Evolutionary conservation across 2,888 invertebrate genomes (phyloP), one percentile per base, ranked within the genome.

Genomic region (Drosophila kanekoi): DNA sequence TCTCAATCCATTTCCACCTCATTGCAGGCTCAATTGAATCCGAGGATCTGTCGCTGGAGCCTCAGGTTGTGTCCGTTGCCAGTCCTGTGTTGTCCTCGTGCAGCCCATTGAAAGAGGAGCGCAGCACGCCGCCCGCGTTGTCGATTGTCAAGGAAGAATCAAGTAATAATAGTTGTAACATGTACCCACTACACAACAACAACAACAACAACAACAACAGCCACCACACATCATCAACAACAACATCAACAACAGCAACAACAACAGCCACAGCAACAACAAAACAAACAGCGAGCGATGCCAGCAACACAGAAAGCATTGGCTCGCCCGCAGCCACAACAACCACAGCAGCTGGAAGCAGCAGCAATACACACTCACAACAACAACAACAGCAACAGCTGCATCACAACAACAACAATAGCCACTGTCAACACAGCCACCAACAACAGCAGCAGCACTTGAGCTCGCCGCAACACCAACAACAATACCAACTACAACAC

Each of bases 11-110:
- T 43, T 78, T 18, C 37, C 9, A 47, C 13, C 18, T 38, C 43
- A 23, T 79, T 94, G 38, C 94, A 96, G 96, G 96, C 93, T 95
- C 96, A 85, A 93, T 96, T 92, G 95, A 96, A 90, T 95, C 96
- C 87, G 96, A 96, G 92, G 96, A 96, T 91, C 92, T 96, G 67
- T 96, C 96, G 37, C 93, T 96, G 90, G 95, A 95, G 89, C 94
- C 92, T 72, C 93, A 91, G 91, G 92, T 90, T 86, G 84, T 90
- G 47, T 88, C 92, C 56, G 89, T 90, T 53, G 83, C 89, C 62
- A 94, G 91, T 91, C 94, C 92, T 77, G 93, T 77, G 89, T 72
- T 92, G 79, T 88, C 93, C 80, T 87, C 92, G 83, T 94, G 93
- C 73, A 94, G 94, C 81, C 94, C 94, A 53, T 93, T 94, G 90